Evolutionary conservation across 2,888 invertebrate genomes (phyloP).

Genomic region (Bembecia ichneumoniformis): DNA sequence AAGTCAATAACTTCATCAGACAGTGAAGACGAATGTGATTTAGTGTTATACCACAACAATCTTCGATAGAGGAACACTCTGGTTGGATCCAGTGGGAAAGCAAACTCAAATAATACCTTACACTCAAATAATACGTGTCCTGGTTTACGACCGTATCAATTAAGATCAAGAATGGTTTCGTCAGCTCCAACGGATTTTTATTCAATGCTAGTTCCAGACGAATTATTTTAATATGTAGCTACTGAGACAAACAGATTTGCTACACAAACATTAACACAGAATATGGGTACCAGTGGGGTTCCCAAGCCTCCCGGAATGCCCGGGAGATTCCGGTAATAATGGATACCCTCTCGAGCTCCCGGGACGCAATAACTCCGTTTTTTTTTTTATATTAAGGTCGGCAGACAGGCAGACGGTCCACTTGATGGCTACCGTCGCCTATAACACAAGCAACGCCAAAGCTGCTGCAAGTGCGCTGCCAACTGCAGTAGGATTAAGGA

Average conservation of each 20-base stretch:
- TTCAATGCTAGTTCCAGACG: neutral
- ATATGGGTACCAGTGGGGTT: too few relatives aligned
- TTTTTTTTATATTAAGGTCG: too few relatives aligned
- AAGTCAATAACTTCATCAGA: neutral
- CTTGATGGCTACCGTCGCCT: too few relatives aligned
- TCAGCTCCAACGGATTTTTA: neutral
- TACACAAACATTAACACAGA: neutral
- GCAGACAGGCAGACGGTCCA: too few relatives aligned
- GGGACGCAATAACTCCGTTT: too few relatives aligned
- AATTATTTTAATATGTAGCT: neutral
- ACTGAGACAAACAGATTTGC: neutral
- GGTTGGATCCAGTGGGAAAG: neutral
- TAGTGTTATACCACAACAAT: neutral
- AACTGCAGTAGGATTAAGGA: too few relatives aligned
- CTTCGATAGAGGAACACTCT: neutral
- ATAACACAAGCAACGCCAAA: too few relatives aligned
- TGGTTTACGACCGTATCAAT: neutral
- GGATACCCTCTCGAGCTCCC: too few relatives aligned
- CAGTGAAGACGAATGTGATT: neutral
- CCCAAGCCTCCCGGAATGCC: too few relatives aligned
- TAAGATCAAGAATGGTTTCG: neutral
- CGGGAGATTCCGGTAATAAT: too few relatives aligned
- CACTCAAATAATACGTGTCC: neutral
- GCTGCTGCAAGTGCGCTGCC: too few relatives aligned
- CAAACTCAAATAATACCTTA: slow-evolving; percentile 1